A percentile compares a stretch with the other conserved stretches of the same genome.
Conservation (phyloP, 2,888 invertebrate genomes). For the Merodon equestris region DNA sequence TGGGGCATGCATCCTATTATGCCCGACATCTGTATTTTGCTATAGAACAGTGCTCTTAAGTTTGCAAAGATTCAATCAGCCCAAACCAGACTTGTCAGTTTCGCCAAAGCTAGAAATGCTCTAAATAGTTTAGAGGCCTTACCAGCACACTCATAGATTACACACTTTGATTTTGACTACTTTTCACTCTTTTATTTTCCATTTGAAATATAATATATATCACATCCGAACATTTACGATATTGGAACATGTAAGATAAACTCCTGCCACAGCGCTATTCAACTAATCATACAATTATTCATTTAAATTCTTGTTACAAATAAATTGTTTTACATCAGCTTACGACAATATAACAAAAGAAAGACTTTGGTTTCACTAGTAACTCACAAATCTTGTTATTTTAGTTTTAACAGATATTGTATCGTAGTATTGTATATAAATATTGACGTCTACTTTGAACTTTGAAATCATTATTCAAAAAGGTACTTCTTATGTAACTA, state of each 20-base stretch:
- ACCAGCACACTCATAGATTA: too few species aligned
- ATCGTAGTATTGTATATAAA: slow-evolving; percentile 28
- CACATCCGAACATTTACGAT: slow-evolving; percentile 65
- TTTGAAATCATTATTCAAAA: slow-evolving; percentile 35
- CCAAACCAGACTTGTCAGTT: too few species aligned
- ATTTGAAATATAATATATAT: slow-evolving; percentile 47
- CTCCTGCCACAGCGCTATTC: slow-evolving; percentile 13
- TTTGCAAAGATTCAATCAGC: too few species aligned
- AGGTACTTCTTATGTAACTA: slow-evolving; percentile 42
- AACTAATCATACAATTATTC: slow-evolving; percentile 28
- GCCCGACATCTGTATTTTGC: too few species aligned
- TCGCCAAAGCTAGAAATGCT: too few species aligned
- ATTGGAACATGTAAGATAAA: slow-evolving; percentile 49
- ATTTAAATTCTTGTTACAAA: slow-evolving; percentile 32
- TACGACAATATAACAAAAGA: slow-evolving; percentile 61
- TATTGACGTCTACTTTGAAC: slow-evolving; percentile 62
- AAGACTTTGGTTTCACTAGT: slow-evolving; percentile 30
- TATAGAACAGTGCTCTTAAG: too few species aligned
- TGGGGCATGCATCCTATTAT: too few species aligned
- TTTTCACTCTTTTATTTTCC: slow-evolving; percentile 34
- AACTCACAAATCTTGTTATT: too few species aligned
- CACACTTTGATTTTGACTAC: not conserved
- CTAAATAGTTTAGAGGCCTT: too few species aligned
- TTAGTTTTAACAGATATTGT: too few species aligned
- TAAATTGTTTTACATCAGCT: slow-evolving; percentile 34